A percentile compares a stretch with the other conserved stretches of the same genome.
Evolutionary conservation across 2,888 invertebrate genomes (phyloP).

Genomic region (Tryphoninae sp.): DNA sequence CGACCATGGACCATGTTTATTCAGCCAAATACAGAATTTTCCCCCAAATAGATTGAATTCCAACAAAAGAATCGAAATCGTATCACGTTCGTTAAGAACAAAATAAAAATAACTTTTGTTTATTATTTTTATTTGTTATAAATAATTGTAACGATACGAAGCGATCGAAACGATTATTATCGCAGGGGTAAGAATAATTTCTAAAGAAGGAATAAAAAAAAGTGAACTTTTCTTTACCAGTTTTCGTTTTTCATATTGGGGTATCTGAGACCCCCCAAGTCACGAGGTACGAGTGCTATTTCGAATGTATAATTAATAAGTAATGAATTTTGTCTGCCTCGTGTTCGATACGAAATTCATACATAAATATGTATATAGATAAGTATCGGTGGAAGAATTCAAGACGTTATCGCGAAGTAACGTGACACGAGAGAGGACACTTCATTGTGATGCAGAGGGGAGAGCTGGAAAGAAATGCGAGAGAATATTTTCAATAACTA

Average conservation of each 20-base stretch:
- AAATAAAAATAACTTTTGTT: background rate
- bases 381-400: background rate
- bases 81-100: no score
- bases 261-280: no score
- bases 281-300: no score
- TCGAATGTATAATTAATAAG: no score
- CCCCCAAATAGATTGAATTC: no score
- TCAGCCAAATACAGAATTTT: background rate
- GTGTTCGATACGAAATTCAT: background rate
- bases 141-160: background rate
- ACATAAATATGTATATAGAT: background rate
- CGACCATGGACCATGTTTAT: conserved; percentile 53
- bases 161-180: no score
- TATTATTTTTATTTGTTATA: background rate
- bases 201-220: background rate
- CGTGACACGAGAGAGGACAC: conserved; percentile 20
- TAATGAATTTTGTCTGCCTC: background rate
- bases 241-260: no score
- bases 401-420: conserved; percentile 13
- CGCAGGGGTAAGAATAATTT: background rate
- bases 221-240: no score
- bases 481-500: conserved; percentile 13
- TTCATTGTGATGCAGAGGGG: background rate
- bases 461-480: background rate
- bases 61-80: no score